A percentile compares a stretch with the other conserved stretches of the same genome.
phyloP scores from a whole-genome alignment of 2,888 invertebrate species.

The Tyria jacobaeae region DNA sequence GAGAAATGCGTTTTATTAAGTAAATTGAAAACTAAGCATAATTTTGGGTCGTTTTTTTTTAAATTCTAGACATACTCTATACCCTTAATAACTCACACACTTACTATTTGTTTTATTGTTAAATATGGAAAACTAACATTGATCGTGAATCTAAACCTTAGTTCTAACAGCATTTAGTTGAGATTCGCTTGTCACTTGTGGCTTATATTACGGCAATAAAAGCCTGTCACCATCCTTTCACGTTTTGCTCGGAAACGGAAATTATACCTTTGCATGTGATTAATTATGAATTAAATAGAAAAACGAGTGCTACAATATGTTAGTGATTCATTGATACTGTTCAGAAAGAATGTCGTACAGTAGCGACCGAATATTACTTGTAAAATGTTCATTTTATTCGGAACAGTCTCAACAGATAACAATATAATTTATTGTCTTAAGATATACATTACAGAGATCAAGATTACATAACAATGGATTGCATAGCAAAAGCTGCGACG shows the following conservation, averaged over 20 bases:
- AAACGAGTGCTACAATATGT: too few species aligned
- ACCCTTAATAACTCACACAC: too few species aligned
- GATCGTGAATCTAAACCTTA: too few species aligned
- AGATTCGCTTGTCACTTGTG: not conserved
- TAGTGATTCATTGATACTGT: too few species aligned
- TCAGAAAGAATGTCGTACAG: too few species aligned
- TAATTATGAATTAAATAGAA: too few species aligned
- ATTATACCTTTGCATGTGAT: not conserved
- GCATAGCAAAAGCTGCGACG: conserved; percentile 60
- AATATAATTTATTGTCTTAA: not conserved
- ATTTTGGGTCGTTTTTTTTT: too few species aligned
- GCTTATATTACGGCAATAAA: not conserved
- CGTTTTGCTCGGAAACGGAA: too few species aligned
- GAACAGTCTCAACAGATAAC: not conserved
- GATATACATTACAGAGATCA: conserved; percentile 14
- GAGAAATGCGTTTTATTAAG: not conserved
- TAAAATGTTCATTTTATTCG: not conserved
- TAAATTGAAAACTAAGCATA: not conserved
- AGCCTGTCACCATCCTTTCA: not conserved
- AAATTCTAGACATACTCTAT: too few species aligned
- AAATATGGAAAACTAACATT: too few species aligned
- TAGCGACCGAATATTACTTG: too few species aligned
- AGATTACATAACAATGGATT: conserved; percentile 32
- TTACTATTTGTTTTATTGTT: too few species aligned
- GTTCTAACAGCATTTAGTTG: not conserved